phyloP scores from a whole-genome alignment of 2,113 vertebrate genomes.

The Limnothrissa miodon region DNA sequence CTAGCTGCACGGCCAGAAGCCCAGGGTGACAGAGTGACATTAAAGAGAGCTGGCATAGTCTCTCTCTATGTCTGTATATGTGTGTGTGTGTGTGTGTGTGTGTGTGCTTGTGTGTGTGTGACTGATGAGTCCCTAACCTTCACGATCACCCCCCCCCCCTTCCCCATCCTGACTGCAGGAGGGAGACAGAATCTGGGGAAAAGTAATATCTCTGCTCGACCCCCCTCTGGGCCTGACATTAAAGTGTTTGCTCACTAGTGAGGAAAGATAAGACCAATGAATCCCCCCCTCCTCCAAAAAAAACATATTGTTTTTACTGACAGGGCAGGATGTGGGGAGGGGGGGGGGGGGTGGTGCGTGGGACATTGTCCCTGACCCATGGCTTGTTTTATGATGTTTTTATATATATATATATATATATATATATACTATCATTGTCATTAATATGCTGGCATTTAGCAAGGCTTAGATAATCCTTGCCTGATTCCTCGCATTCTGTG shows the following conservation, averaged over 20 bases:
- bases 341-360: background rate
- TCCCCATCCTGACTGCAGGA: background rate
- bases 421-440: background rate
- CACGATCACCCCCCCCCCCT: background rate
- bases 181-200: slow-evolving; percentile 11
- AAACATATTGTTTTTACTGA: slow-evolving; percentile 3
- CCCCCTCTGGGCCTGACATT: slow-evolving; percentile 38
- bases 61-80: background rate
- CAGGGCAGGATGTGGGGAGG: background rate
- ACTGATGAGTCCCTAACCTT: background rate
- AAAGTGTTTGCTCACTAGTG: slow-evolving; percentile 29
- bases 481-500: slow-evolving; percentile 37
- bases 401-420: no score
- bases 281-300: slow-evolving; percentile 26
- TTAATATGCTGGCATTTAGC: slow-evolving; percentile 42
- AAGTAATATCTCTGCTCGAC: background rate
- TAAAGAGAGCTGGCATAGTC: background rate
- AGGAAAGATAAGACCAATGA: slow-evolving; percentile 34
- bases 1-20: background rate
- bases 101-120: background rate
- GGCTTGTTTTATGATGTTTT: background rate
- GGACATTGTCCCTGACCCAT: background rate
- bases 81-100: background rate
- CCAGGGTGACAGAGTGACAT: slow-evolving; percentile 16
- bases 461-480: slow-evolving; percentile 29